These are phyloP conservation scores for Tetragnatha montana DNA, from an alignment of 2,888 invertebrate genomes.

Conservation along the genomic window DNA sequence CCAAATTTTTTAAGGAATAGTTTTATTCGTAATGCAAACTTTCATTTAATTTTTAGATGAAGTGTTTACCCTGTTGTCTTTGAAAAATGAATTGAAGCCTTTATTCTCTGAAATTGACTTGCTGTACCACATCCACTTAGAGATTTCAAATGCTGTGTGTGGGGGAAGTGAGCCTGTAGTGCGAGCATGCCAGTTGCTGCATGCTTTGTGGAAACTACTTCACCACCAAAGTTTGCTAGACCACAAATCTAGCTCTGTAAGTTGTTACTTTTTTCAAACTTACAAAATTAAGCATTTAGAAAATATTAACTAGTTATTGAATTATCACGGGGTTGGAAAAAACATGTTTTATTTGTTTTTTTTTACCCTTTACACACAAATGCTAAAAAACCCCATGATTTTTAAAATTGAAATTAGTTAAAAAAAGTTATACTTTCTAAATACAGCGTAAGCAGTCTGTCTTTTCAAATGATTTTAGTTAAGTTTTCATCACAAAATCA, in stretches of 20 bases:
- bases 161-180: slow-evolving; percentile 26
- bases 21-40: background rate
- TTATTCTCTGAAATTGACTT: slow-evolving; percentile 36
- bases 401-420: no score
- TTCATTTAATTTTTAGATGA: slow-evolving; percentile 26
- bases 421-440: no score
- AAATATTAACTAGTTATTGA: background rate
- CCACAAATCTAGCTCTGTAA: slow-evolving; percentile 30
- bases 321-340: no score
- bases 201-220: slow-evolving; percentile 49
- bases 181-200: slow-evolving; percentile 31
- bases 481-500: no score
- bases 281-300: background rate
- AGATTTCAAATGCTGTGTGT: slow-evolving; percentile 14
- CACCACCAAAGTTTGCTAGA: slow-evolving; percentile 32
- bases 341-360: no score
- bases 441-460: no score
- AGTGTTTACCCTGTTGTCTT: slow-evolving; percentile 37
- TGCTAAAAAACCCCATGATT: no score
- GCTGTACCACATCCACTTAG: slow-evolving; percentile 36
- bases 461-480: no score
- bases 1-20: no score
- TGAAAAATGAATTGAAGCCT: slow-evolving; percentile 18
- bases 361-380: no score
- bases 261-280: background rate